Evolutionary conservation across 2,888 invertebrate genomes (phyloP), one percentile per base, ranked within the genome.

Genomic region (Cryptosula pallasiana): DNA sequence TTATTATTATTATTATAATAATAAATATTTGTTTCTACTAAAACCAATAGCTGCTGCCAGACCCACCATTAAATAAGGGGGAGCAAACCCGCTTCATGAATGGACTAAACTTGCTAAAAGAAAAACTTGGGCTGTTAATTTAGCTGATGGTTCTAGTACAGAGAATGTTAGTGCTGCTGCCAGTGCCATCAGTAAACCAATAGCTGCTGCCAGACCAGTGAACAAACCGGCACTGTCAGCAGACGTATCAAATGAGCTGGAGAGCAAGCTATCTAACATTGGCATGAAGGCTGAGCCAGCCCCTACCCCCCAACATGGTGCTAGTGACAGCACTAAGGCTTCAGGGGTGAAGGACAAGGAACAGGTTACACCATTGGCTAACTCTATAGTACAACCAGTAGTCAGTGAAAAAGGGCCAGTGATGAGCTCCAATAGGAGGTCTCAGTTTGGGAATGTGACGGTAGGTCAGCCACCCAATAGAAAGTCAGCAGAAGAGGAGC

Each of bases 91-190:
- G 5, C 25, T 57, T 29, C 63, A 27, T 32, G 63, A 63, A 5
- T 63, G 63, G 63, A 32, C 63, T 2, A 63, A 63, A 27, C 32
- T 63, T 5, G 63, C 63, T 1, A 63, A 63, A 32, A 27, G 63
- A 63, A 63, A 63, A 32, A 63, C 63, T 9, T n/a, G 34, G n/a
- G 63, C 27, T 13, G 57, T 57, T 25, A 5, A 5, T 13, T 45
- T 20, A 45, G 45, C 45, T 20, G 20, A 45, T 45, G 45, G 20
- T 45, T 5, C 5, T 13, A 5, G 9, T 5, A 13, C 45, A 5
- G 20, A 45, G 5, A 5, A 45, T 45, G 45, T 13, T 13, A 13
- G 9, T 13, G 5, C 45, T 13, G 5, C 45, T 45, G 20, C 9
- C 45, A 13, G 9, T 45, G 9, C 20, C 45, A 13, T 20, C 45